Percentiles rank a stretch among this genome's conserved stretches.
phyloP scores from a whole-genome alignment of 1,140 invertebrate genomes.

The Leptinotarsa defecta region DNA sequence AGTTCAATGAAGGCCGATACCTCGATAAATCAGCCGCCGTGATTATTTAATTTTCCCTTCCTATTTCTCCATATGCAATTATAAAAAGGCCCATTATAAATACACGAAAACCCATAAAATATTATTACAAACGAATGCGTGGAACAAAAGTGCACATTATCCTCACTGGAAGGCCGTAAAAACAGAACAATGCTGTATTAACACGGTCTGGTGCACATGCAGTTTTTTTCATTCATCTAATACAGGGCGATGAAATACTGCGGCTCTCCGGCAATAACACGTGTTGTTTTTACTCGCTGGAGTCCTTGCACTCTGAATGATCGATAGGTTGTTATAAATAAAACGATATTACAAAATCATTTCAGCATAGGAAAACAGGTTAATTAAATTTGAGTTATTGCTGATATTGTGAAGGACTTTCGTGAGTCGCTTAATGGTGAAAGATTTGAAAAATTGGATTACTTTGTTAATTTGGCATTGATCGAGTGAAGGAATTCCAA shows the following conservation, averaged over 20 bases:
- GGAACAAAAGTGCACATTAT: background rate
- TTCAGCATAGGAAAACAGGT: background rate
- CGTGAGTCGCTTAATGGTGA: background rate
- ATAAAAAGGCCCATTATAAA: no score
- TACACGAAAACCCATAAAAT: background rate
- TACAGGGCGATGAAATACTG: background rate
- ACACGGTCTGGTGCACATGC: slow-evolving; percentile 1
- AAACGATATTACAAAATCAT: background rate
- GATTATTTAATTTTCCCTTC: no score
- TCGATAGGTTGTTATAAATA: background rate
- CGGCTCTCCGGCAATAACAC: background rate
- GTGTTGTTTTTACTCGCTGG: background rate
- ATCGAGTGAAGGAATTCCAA: background rate
- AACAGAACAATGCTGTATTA: slow-evolving; percentile 3
- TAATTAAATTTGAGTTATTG: background rate
- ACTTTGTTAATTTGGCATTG: background rate
- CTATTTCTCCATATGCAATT: no score
- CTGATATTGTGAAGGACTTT: background rate
- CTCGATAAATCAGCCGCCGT: no score
- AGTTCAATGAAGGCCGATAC: no score
- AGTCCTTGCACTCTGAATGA: background rate
- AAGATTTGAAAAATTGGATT: background rate
- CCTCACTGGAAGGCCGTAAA: slow-evolving; percentile 1
- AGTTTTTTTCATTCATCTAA: background rate
- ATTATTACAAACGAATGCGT: background rate